Conservation (phyloP, 2,888 invertebrate genomes). For the Amphiduros pacificus region DNA sequence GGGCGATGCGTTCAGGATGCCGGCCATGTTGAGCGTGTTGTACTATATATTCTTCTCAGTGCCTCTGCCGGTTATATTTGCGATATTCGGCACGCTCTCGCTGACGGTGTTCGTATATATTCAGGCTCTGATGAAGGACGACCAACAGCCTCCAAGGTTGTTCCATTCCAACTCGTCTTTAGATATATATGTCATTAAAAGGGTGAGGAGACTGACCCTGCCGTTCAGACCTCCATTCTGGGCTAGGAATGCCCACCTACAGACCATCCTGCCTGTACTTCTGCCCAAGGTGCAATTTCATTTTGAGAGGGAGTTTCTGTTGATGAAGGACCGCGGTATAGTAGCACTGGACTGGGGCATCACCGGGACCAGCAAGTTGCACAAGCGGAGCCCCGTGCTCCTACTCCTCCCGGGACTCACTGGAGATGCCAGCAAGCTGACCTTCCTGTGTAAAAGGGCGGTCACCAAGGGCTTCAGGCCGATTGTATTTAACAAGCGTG, state of each 20-base stretch:
- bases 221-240: conserved; percentile 41
- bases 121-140: not conserved
- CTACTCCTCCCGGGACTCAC: conserved; percentile 44
- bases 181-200: conserved; percentile 40
- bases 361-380: conserved; percentile 16
- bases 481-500: conserved; percentile 48
- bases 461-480: conserved; percentile 40
- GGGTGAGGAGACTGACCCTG: conserved; percentile 38
- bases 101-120: conserved; percentile 3
- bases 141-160: conserved; percentile 21
- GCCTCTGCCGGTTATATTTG: conserved; percentile 8
- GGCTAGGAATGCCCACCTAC: conserved; percentile 42
- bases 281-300: conserved; percentile 22
- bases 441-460: conserved; percentile 35
- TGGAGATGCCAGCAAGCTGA: conserved; percentile 35
- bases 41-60: conserved; percentile 12
- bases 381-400: conserved; percentile 36
- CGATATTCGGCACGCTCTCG: not conserved
- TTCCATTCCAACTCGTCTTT: conserved; percentile 46
- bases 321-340: conserved; percentile 47
- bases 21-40: conserved; percentile 7
- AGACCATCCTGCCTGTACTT: conserved; percentile 39
- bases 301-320: conserved; percentile 43
- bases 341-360: conserved; percentile 50
- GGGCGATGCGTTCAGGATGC: too few species aligned